Evolutionary conservation across 1,140 invertebrate species (phyloP).

Genomic region (Lanistes nyassanus): DNA sequence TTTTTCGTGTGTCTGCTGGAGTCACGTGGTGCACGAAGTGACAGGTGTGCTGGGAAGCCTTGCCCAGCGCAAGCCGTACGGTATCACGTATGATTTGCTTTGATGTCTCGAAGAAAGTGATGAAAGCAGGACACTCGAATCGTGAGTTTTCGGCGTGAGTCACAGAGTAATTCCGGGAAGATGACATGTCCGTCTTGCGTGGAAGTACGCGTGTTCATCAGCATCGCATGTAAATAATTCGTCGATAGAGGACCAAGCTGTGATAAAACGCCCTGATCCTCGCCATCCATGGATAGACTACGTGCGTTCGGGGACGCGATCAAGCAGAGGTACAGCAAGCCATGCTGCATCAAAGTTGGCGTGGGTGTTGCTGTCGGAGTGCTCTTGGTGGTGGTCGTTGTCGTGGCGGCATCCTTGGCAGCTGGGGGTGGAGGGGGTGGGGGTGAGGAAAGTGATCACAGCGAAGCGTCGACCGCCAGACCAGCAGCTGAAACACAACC

Average conservation of each 20-base stretch:
- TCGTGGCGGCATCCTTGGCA: constrained; percentile 4
- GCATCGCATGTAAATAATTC: not conserved
- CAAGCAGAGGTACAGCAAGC: constrained; percentile 9
- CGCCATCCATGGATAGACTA: not conserved
- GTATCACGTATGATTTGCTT: too few species aligned
- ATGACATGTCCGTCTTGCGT: not conserved
- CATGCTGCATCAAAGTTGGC: constrained; percentile 17
- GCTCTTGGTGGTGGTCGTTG: constrained; percentile 3
- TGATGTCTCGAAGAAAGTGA: too few species aligned
- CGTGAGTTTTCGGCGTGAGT: too few species aligned
- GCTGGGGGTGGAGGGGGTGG: not conserved
- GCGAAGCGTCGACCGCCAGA: not conserved
- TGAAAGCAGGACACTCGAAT: too few species aligned
- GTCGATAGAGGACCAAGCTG: not conserved
- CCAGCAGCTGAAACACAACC: not conserved
- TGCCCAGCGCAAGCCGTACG: too few species aligned
- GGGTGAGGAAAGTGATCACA: not conserved
- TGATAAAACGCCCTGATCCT: not conserved
- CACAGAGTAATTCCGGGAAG: not conserved
- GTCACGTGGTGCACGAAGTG: too few species aligned
- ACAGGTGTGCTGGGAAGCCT: too few species aligned
- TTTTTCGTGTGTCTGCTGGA: too few species aligned
- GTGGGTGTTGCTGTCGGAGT: not conserved
- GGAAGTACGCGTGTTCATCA: too few species aligned
- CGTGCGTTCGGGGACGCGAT: not conserved